Evolutionary conservation across 2,888 invertebrate species (phyloP).

Genomic region (Drosophila austrosaltans): DNA sequence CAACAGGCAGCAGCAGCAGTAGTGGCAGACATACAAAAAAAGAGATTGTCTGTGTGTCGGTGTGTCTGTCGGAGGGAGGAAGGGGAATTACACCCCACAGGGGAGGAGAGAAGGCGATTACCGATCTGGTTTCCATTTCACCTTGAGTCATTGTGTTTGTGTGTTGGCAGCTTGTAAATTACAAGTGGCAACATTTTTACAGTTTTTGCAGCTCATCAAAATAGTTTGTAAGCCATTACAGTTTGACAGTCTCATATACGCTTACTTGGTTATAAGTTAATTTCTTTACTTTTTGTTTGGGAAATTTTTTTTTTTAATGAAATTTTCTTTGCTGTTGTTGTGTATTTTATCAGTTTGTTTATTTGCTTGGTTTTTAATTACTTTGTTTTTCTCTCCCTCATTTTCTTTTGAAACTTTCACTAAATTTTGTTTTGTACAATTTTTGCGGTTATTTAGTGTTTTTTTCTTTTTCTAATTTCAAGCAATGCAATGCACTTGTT

Average conservation of each 20-base stretch:
- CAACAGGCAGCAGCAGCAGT: slow-evolving; percentile 1
- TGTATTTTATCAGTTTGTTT: neutral
- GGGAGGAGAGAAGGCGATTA: neutral
- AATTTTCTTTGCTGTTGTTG: slow-evolving; percentile 1
- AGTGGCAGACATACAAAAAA: neutral
- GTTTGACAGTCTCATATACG: neutral
- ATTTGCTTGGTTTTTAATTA: slow-evolving; percentile 13
- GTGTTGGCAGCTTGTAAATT: slow-evolving; percentile 28
- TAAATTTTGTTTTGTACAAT: neutral
- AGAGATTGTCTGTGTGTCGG: neutral
- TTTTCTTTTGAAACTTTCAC: slow-evolving; percentile 4
- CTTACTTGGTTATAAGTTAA: neutral
- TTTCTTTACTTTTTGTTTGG: neutral
- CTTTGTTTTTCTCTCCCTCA: slow-evolving; percentile 2
- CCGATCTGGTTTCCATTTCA: slow-evolving; percentile 25
- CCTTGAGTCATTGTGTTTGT: slow-evolving; percentile 10
- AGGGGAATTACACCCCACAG: neutral
- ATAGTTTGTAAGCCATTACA: slow-evolving; percentile 1
- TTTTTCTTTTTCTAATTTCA: neutral
- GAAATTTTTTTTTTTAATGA: neutral
- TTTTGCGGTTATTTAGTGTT: neutral
- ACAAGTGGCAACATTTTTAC: slow-evolving; percentile 12
- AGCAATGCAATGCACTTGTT: slow-evolving; percentile 10
- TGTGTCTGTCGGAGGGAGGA: neutral
- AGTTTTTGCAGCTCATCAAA: slow-evolving; percentile 12